phyloP scores from a whole-genome alignment of 1,140 invertebrate species.

The Philopotamus ludificatus region DNA sequence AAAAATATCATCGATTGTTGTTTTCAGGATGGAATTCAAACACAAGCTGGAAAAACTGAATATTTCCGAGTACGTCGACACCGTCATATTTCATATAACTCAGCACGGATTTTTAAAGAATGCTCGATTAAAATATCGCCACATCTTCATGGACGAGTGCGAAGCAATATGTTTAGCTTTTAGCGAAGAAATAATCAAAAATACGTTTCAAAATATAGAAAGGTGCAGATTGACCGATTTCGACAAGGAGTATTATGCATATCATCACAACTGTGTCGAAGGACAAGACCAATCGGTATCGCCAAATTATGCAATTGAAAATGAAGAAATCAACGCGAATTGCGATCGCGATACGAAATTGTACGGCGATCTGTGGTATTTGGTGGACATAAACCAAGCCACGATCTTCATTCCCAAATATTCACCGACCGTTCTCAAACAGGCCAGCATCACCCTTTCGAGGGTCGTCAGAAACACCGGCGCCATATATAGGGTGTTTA shows the following conservation, averaged over 20 bases:
- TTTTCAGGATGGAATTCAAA: constrained; percentile 42
- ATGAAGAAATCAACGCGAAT: constrained; percentile 16
- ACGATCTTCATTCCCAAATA: constrained; percentile 47
- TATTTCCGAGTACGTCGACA: constrained; percentile 46
- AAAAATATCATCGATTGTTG: neutral
- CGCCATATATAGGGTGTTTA: constrained; percentile 46
- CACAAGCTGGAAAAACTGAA: constrained; percentile 45
- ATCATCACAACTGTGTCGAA: constrained; percentile 17
- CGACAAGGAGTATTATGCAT: constrained; percentile 23
- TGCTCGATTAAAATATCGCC: constrained; percentile 44
- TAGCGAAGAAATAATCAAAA: constrained; percentile 43
- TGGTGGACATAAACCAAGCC: constrained; percentile 50
- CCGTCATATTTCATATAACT: constrained; percentile 45
- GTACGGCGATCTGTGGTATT: constrained; percentile 47
- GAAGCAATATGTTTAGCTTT: constrained; percentile 48
- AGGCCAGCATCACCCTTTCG: constrained; percentile 43
- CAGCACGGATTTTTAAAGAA: constrained; percentile 43
- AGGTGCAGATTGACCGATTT: constrained; percentile 23
- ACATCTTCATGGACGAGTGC: constrained; percentile 49
- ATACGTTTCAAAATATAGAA: constrained; percentile 42
- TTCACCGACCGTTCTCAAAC: constrained; percentile 46
- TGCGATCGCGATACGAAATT: constrained; percentile 6
- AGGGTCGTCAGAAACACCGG: constrained; percentile 47
- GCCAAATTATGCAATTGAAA: constrained; percentile 17
- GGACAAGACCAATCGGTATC: neutral